These are phyloP conservation scores for Glandiceps talaboti DNA, from an alignment of 53 echinoderm and acorn worm species.

Conservation along the genomic window DNA sequence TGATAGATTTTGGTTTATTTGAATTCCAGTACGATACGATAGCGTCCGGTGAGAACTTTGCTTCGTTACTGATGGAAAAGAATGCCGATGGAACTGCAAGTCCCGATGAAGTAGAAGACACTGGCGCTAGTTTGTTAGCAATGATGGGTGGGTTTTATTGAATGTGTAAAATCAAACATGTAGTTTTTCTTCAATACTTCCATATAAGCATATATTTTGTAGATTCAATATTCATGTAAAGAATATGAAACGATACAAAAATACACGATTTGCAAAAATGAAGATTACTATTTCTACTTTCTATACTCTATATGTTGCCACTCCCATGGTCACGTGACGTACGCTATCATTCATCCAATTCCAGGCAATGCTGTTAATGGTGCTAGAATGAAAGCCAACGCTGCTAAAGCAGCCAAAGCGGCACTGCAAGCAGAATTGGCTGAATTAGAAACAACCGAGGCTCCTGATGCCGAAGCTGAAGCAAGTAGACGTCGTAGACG, in stretches of 20 bases:
- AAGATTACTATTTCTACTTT: too few relatives aligned
- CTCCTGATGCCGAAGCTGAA: slow-evolving; percentile 9
- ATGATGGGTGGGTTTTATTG: slow-evolving; percentile 67
- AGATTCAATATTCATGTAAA: too few relatives aligned
- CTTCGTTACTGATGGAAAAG: slow-evolving; percentile 46
- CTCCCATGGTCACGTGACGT: too few relatives aligned
- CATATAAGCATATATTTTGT: too few relatives aligned
- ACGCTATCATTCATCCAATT: too few relatives aligned
- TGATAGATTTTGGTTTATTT: not conserved
- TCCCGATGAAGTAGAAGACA: slow-evolving; percentile 69
- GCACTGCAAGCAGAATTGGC: slow-evolving; percentile 2
- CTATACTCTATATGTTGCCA: too few relatives aligned
- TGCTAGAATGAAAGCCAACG: slow-evolving; percentile 29
- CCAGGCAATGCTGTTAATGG: slow-evolving; percentile 65
- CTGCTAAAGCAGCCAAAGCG: slow-evolving; percentile 16
- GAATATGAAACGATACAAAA: too few relatives aligned
- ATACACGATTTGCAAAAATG: too few relatives aligned
- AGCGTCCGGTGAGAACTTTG: slow-evolving; percentile 40
- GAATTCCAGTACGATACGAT: slow-evolving; percentile 19
- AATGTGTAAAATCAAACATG: too few relatives aligned
- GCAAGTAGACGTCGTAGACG: slow-evolving; percentile 9
- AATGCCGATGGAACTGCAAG: slow-evolving; percentile 36
- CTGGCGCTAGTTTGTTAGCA: slow-evolving; percentile 48
- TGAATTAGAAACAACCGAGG: slow-evolving; percentile 17
- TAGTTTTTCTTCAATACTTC: too few relatives aligned